Base-by-base conservation (phyloP, 2,888 invertebrate species). In the Acleris literana region DNA sequence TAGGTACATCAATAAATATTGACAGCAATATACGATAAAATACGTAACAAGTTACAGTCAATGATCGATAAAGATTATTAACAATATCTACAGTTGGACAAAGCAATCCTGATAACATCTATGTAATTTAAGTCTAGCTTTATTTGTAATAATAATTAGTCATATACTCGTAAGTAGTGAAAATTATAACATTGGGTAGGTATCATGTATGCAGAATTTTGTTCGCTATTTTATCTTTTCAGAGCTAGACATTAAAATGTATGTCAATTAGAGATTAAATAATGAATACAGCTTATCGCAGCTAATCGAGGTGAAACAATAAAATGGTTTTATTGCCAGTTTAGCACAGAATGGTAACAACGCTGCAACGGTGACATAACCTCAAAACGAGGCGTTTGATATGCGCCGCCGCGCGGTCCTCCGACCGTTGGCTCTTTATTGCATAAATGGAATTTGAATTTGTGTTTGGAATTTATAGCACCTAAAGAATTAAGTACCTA, bases 311-410 rank as follows among this genome's bases (percentile, higher is more conserved):
- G 17, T 17, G 17, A 46, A 16, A 17, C 17, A 17, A 46, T 46
- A 46, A 46, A 46, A 46, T 17, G 17, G 17, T 18, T 49, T 49
- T n/a, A 49, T 49, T 49, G 17, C 18, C 3, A 20, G 49, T 17
- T 7, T 49, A 49, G 49, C 49, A 2, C 7, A 17, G 18, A 49
- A 49, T 20, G 9, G 11, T 17, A 53, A 53, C 53, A 53, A 43
- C 55, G 39, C 33, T 59, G 64, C 53, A 53, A 43, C 55, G 39
- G 46, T 64, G 64, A 64, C 59, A 59, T 64, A 64, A 64, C 59
- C 48, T 64, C 22, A 48, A 48, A 59, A 46, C 46, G 46, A 46
- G 5, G 39, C 48, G 59, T 48, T 54, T 17, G 33, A 29, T 25
- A 64, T 60, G 49, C 59, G 18, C 43, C 59, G 18, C 43, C 29